Conservation (phyloP, 1,140 invertebrate genomes). For the Ooceraea biroi region DNA sequence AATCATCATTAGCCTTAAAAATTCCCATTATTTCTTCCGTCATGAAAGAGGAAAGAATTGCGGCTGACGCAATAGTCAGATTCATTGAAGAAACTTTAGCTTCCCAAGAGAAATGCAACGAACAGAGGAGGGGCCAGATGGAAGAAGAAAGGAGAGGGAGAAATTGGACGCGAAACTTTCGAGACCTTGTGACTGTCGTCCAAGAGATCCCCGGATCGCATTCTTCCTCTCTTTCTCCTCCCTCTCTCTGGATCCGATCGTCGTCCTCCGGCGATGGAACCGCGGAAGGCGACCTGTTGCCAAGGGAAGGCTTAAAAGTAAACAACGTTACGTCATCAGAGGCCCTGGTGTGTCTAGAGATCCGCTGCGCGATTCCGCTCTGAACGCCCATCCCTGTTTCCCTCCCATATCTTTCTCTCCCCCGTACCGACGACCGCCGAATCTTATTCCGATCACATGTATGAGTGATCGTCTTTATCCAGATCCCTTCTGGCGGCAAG, state of each 20-base stretch:
- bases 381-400: constrained; percentile 55
- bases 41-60: neutral
- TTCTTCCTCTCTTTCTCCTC: constrained; percentile 13
- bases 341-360: constrained; percentile 66
- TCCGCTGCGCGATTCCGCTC: constrained; percentile 45
- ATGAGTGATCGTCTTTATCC: constrained; percentile 45
- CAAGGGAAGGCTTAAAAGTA: constrained; percentile 79
- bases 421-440: constrained; percentile 51
- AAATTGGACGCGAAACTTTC: constrained; percentile 38
- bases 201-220: neutral
- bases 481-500: neutral
- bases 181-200: constrained; percentile 7
- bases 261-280: constrained; percentile 49
- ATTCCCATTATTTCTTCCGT: neutral
- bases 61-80: neutral
- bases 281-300: constrained; percentile 78
- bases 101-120: neutral
- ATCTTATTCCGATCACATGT: constrained; percentile 27
- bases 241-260: constrained; percentile 34
- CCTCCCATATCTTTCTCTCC: constrained; percentile 56
- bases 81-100: neutral
- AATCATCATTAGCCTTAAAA: no score
- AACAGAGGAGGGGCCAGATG: neutral
- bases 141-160: neutral
- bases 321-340: constrained; percentile 79